Percentiles rank a stretch among this genome's conserved stretches.
phyloP scores from a whole-genome alignment of 1,140 invertebrate genomes.

The Notospermus geniculatus region DNA sequence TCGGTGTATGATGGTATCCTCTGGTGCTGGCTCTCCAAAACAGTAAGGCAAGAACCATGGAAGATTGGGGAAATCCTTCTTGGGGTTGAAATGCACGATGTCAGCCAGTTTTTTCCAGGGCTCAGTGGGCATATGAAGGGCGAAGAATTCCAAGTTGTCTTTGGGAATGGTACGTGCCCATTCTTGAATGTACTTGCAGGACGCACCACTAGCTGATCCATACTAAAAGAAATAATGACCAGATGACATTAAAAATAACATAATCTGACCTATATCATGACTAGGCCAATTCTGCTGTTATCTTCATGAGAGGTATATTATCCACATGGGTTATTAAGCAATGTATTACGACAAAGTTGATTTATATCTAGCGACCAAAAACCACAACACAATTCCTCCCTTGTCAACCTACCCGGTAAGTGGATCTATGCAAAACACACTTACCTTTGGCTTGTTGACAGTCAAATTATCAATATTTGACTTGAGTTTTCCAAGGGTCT shows the following conservation, averaged over 20 bases:
- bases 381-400: too few relatives aligned
- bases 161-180: constrained; percentile 39
- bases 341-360: too few relatives aligned
- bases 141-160: constrained; percentile 46
- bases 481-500: constrained; percentile 45
- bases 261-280: too few relatives aligned
- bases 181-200: constrained; percentile 39
- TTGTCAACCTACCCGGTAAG: too few relatives aligned
- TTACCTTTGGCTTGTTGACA: constrained; percentile 34
- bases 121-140: constrained; percentile 44
- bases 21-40: constrained; percentile 36
- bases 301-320: too few relatives aligned
- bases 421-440: background rate
- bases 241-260: background rate
- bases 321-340: too few relatives aligned
- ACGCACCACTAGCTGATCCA: constrained; percentile 43
- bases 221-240: constrained; percentile 24
- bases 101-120: constrained; percentile 52
- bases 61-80: constrained; percentile 44
- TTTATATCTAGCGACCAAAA: too few relatives aligned
- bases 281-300: too few relatives aligned
- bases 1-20: constrained; percentile 23
- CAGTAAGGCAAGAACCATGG: constrained; percentile 50
- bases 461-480: constrained; percentile 49
- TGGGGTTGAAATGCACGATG: constrained; percentile 46